A percentile compares a stretch with the other conserved stretches of the same genome.
Conservation (phyloP, 1,140 invertebrate genomes). For the Pseudomyrmex flavicornis region DNA sequence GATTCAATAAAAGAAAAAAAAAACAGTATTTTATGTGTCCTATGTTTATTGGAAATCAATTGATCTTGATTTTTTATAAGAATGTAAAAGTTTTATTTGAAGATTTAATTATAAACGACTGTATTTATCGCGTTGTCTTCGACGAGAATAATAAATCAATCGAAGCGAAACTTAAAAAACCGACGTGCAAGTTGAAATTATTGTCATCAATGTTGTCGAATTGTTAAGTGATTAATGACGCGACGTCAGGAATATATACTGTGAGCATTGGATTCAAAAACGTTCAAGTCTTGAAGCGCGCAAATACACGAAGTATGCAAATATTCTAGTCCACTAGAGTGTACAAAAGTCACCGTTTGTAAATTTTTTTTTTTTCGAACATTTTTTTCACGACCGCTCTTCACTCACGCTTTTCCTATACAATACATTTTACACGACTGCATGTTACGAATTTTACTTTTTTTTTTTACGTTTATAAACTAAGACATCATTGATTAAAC, state of each 20-base stretch:
- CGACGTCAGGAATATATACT: neutral
- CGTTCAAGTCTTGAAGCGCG: conserved; percentile 42
- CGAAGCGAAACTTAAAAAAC: neutral
- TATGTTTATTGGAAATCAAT: too few species aligned
- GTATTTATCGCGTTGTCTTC: neutral
- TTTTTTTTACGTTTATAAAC: neutral
- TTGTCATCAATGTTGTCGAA: conserved; percentile 66
- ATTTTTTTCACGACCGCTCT: conserved; percentile 22
- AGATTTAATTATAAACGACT: too few species aligned
- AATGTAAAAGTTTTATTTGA: too few species aligned
- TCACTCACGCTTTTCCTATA: conserved; percentile 37
- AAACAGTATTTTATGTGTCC: neutral
- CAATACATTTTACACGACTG: conserved; percentile 33
- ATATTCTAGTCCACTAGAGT: conserved; percentile 52
- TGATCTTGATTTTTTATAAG: too few species aligned
- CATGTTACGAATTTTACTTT: conserved; percentile 2
- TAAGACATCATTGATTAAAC: conserved; percentile 34
- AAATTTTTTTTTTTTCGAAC: conserved; percentile 35
- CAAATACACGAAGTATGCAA: conserved; percentile 13
- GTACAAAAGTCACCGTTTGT: conserved; percentile 48
- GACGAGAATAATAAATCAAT: neutral
- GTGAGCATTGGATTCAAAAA: conserved; percentile 7
- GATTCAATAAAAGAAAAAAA: neutral
- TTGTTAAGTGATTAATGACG: conserved; percentile 41
- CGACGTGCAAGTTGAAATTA: conserved; percentile 66